These are phyloP conservation scores for Drosophila aldrichi DNA, from an alignment of 2,888 invertebrate species.

Conservation along the genomic window DNA sequence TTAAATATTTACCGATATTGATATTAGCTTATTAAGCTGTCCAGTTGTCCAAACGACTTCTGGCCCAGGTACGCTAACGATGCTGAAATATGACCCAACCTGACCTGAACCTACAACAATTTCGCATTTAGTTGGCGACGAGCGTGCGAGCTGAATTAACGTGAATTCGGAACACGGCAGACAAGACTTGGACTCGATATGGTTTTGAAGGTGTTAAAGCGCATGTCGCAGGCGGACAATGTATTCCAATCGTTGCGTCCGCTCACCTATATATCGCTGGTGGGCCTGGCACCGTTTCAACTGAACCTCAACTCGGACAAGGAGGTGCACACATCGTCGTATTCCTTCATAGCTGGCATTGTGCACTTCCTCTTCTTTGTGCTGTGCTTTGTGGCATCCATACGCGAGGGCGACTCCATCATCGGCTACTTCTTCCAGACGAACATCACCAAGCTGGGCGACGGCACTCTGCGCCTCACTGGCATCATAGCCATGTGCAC, in stretches of 20 bases:
- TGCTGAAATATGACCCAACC: slow-evolving; percentile 49
- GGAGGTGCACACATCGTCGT: slow-evolving; percentile 80
- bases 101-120: slow-evolving; percentile 31
- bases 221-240: slow-evolving; percentile 82
- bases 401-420: slow-evolving; percentile 81
- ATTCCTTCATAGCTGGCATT: slow-evolving; percentile 77
- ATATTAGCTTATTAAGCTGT: slow-evolving; percentile 64
- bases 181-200: slow-evolving; percentile 36
- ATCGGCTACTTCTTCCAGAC: slow-evolving; percentile 85
- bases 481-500: slow-evolving; percentile 83
- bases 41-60: slow-evolving; percentile 53
- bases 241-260: slow-evolving; percentile 83
- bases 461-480: slow-evolving; percentile 79
- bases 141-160: slow-evolving; percentile 54
- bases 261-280: slow-evolving; percentile 79
- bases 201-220: slow-evolving; percentile 76
- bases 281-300: slow-evolving; percentile 83
- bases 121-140: slow-evolving; percentile 53
- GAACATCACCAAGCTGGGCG: slow-evolving; percentile 83
- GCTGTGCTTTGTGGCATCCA: slow-evolving; percentile 75
- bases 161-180: slow-evolving; percentile 13
- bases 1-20: slow-evolving; percentile 75
- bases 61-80: slow-evolving; percentile 48
- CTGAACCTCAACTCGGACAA: slow-evolving; percentile 77
- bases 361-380: slow-evolving; percentile 81